Percentiles rank a stretch among this genome's conserved stretches.
phyloP scores from a whole-genome alignment of 2,797 vertebrate genomes.

The Eulemur albifrons region DNA sequence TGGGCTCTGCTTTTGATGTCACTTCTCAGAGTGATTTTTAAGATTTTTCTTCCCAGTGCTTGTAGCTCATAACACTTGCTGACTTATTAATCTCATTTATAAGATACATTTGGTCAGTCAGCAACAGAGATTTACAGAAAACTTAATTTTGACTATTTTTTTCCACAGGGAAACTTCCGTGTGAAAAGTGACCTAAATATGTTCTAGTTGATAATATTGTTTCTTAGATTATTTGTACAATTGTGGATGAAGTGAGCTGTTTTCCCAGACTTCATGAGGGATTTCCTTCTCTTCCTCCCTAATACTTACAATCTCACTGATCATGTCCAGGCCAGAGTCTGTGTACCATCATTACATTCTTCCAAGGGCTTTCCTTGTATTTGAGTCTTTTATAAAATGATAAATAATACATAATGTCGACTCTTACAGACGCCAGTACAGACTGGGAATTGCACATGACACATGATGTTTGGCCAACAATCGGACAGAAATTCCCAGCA shows the following conservation, averaged over 20 bases:
- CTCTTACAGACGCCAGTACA: neutral
- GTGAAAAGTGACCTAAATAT: slow-evolving; percentile 29
- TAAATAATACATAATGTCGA: neutral
- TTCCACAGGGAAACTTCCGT: neutral
- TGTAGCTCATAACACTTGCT: neutral
- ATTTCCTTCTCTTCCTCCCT: neutral
- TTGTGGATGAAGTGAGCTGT: slow-evolving; percentile 7
- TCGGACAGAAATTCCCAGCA: neutral
- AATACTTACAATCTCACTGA: neutral
- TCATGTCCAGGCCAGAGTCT: neutral
- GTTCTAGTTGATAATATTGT: neutral
- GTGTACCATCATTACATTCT: neutral
- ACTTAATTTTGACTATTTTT: neutral
- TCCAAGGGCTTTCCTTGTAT: neutral
- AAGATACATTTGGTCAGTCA: slow-evolving; percentile 25
- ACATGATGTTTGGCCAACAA: neutral
- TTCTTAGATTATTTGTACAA: slow-evolving; percentile 1
- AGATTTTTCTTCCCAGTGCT: slow-evolving; percentile 20
- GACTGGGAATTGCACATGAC: neutral
- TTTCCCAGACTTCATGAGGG: neutral
- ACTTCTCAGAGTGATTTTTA: neutral
- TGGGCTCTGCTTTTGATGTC: neutral
- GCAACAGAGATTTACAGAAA: slow-evolving; percentile 18
- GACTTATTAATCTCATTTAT: slow-evolving; percentile 30
- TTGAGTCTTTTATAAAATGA: neutral